Conservation (phyloP, 2,888 invertebrate species). For the Hydrotaea cyrtoneurina region DNA sequence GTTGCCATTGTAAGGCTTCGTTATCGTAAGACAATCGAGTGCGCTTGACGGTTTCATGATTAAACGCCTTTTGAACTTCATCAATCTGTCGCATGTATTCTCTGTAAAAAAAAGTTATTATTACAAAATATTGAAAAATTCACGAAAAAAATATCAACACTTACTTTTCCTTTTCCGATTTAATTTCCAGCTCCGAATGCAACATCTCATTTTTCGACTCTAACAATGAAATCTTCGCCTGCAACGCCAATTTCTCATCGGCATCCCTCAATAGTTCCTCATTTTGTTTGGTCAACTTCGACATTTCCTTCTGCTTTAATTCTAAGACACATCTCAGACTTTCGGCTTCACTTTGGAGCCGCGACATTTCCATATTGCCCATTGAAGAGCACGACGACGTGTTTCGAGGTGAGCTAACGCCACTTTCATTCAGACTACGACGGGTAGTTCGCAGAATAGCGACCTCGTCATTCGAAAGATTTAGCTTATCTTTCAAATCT, state of each 20-base stretch:
- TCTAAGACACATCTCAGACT: slow-evolving; percentile 94
- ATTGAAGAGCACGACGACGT: slow-evolving; percentile 68
- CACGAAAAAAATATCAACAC: slow-evolving; percentile 71
- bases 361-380: slow-evolving; percentile 73
- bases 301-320: slow-evolving; percentile 92
- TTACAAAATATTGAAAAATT: not conserved
- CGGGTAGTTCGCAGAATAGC: slow-evolving; percentile 73
- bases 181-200: slow-evolving; percentile 85
- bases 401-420: slow-evolving; percentile 74
- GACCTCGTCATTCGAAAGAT: slow-evolving; percentile 79
- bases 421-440: slow-evolving; percentile 82
- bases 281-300: slow-evolving; percentile 87
- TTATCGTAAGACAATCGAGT: slow-evolving; percentile 90
- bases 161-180: slow-evolving; percentile 84
- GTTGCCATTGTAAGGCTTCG: slow-evolving; percentile 93
- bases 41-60: slow-evolving; percentile 89
- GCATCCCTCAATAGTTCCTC: slow-evolving; percentile 87
- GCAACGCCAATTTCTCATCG: slow-evolving; percentile 87
- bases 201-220: slow-evolving; percentile 94
- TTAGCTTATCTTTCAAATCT: slow-evolving; percentile 78
- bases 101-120: slow-evolving; percentile 78
- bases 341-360: slow-evolving; percentile 87
- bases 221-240: slow-evolving; percentile 88
- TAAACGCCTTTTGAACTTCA: slow-evolving; percentile 86
- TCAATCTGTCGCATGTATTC: slow-evolving; percentile 87